These are phyloP conservation scores for Pipistrellus pipistrellus DNA, from an alignment of 2,797 vertebrate genomes.

Conservation along the genomic window DNA sequence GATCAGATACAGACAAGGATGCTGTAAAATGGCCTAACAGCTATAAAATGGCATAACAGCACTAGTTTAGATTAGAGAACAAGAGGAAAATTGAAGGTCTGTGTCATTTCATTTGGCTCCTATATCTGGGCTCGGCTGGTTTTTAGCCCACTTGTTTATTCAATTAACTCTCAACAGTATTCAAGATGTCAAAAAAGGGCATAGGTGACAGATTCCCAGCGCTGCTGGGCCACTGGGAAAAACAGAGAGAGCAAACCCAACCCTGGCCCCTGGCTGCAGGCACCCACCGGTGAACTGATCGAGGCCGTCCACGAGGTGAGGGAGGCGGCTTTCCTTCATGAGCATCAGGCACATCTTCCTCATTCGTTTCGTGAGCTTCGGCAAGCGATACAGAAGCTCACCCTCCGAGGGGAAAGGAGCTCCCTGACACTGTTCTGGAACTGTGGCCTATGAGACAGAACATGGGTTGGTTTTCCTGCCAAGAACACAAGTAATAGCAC, in stretches of 20 bases:
- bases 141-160: slow-evolving; percentile 20
- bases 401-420: slow-evolving; percentile 65
- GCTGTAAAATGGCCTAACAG: background rate
- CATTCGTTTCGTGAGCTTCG: slow-evolving; percentile 93
- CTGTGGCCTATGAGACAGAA: slow-evolving; percentile 73
- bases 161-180: background rate
- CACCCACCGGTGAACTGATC: slow-evolving; percentile 94
- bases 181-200: background rate
- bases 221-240: background rate
- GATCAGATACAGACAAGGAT: background rate
- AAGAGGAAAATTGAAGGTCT: background rate
- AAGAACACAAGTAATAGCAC: background rate
- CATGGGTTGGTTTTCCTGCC: background rate
- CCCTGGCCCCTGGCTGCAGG: background rate
- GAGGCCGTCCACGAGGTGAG: slow-evolving; percentile 93
- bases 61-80: background rate
- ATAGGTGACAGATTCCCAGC: background rate
- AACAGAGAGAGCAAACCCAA: background rate
- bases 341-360: slow-evolving; percentile 93
- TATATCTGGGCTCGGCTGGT: background rate
- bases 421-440: slow-evolving; percentile 66
- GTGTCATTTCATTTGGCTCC: background rate
- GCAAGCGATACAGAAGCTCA: slow-evolving; percentile 92
- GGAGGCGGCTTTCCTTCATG: slow-evolving; percentile 90
- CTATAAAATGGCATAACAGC: background rate